A percentile compares a stretch with the other conserved stretches of the same genome.
Evolutionary conservation across 2,797 vertebrate genomes (phyloP).

Genomic region (Dendrocincla tyrannina): DNA sequence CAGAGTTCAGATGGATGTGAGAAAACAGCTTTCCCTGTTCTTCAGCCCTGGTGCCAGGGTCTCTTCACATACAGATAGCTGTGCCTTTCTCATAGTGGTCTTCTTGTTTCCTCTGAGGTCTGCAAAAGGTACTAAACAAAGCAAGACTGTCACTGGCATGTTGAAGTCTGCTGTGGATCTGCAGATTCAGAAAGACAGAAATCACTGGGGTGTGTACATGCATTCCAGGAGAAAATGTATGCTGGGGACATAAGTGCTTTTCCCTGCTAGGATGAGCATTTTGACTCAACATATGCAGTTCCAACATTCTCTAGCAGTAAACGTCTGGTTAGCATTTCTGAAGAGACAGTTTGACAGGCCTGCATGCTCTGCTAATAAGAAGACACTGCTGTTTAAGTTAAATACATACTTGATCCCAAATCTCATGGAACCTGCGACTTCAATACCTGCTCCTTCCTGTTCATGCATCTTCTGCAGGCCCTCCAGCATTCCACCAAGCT

Average conservation of each 20-base stretch:
- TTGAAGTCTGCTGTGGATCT: not conserved
- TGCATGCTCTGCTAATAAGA: not conserved
- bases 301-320: conserved; percentile 11
- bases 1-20: not conserved
- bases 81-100: accelerated
- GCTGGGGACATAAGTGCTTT: conserved; percentile 16
- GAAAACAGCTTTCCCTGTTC: not conserved
- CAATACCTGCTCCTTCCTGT: not conserved
- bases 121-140: not conserved
- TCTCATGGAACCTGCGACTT: not conserved
- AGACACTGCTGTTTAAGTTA: conserved; percentile 7
- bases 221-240: conserved; percentile 27
- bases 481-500: not conserved
- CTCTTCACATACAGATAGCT: not conserved
- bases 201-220: not conserved
- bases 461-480: not conserved
- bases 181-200: conserved; percentile 12
- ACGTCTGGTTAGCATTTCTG: conserved; percentile 50
- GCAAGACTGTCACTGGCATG: not conserved
- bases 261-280: conserved; percentile 39
- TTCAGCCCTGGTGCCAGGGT: not conserved
- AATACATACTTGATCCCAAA: not conserved
- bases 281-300: conserved; percentile 45
- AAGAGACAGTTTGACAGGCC: conserved; percentile 41
- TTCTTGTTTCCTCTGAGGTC: not conserved